These are phyloP conservation scores for Bucco capensis DNA, from an alignment of 2,113 vertebrate species.

Conservation along the genomic window DNA sequence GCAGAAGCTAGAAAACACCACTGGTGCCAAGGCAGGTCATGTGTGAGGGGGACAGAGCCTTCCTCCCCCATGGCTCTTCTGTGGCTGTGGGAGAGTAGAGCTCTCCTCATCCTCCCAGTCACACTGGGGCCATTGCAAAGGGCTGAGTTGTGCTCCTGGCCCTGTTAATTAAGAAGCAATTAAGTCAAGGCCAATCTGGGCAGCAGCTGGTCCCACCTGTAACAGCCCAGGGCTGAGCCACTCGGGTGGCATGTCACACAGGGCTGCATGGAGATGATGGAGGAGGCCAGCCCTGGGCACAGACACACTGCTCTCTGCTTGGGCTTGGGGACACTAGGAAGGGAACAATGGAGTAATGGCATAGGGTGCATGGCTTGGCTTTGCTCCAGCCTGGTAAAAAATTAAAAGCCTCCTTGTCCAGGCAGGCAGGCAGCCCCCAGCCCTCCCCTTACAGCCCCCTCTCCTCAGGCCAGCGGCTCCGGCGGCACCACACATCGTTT, in stretches of 20 bases:
- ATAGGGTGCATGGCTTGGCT: fast-evolving
- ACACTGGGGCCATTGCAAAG: fast-evolving
- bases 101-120: neutral
- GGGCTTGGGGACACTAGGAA: fast-evolving
- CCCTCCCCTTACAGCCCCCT: neutral
- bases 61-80: neutral
- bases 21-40: neutral
- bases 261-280: too few relatives aligned
- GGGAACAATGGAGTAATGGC: neutral
- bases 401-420: neutral
- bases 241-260: fast-evolving
- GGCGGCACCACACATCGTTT: constrained; percentile 33
- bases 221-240: neutral
- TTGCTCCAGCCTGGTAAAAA: neutral
- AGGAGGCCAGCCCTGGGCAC: neutral
- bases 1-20: neutral
- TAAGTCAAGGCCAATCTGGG: neutral
- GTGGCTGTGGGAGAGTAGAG: neutral
- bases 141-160: neutral
- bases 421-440: neutral
- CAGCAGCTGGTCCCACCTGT: constrained; percentile 42
- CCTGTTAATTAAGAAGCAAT: neutral
- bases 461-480: neutral
- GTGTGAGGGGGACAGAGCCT: neutral
- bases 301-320: neutral